Evolutionary conservation across 2,113 vertebrate genomes (phyloP), one percentile per base, ranked within the genome.

Genomic region (Gadus macrocephalus): DNA sequence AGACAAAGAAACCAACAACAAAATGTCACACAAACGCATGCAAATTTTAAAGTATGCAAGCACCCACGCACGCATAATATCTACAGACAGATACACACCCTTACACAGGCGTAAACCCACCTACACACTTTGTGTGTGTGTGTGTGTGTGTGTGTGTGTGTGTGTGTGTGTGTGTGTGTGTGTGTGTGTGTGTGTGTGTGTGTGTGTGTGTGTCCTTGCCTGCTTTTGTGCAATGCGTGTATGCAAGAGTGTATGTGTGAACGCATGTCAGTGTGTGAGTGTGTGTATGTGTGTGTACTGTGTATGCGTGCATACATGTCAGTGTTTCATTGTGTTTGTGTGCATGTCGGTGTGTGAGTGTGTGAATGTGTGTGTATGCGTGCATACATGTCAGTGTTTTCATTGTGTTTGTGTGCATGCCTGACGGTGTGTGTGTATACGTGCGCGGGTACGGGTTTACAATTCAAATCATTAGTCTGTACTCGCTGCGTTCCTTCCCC

Each of bases 21-120:
- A 35, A 35, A 35, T 69, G 35, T 49, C 64, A 66, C 64, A 66
- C 35, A 66, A n/a, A 9, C 53, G 56, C 53, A 64, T 83, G 76
- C 20, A 69, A 5, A 53, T 58, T 62, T 12, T 42, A 2, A 31
- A 4, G 5, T 3, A 31, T 31, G 31, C 1, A 31, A 35, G 31
- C 4, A 35, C 31, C 31, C 4, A 35, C 31, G 6, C 31, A 35
- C 31, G 5, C 31, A 35, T 4, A 35, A 35, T 35, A 35, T 35
- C 4, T 35, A 25, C 25, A 25, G 22, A 25, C 22, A 25, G 25
- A 25, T 25, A 25, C 25, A 25, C 25, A 35, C 31, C 31, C 31
- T 5, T 4, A 35, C 31, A 35, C 31, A 35, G 31, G 31, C 31
- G 1, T 7, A 35, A 35, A 35, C 31, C 4, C 31, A 35, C 4